Evolutionary conservation across 2,797 vertebrate genomes (phyloP), one percentile per base, ranked within the genome.

Genomic region (Lacerta viridis): DNA sequence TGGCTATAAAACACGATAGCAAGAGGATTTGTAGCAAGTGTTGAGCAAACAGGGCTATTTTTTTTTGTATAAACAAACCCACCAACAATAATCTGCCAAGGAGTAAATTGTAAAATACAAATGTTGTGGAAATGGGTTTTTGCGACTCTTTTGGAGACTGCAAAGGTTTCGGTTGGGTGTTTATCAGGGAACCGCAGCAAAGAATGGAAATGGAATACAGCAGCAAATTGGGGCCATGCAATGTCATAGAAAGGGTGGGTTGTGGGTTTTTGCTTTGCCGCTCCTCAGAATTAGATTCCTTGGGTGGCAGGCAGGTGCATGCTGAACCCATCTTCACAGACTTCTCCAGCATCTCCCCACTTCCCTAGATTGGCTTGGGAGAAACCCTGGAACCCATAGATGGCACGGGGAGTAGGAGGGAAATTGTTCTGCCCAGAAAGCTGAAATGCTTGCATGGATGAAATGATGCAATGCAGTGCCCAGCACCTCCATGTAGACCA

Each of bases 61-160:
- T 33, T 33, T 23, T 64, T 43, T 43, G 1, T 6, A 43, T 71
- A n/a, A n/a, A 71, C 10, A 72, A 20, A 5, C 29, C 17, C 29
- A 6, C 33, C 69, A 36, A 50, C 90, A 88, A 66, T 64, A 85
- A 46, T 20, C 68, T 77, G 29, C 75, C 84, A 79, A 33, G 69
- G 86, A 91, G 77, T 71, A 91, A 93, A 94, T 91, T 86, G 89
- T 90, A 82, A 90, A 90, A 93, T 85, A 78, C 1, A 86, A 85
- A 66, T 84, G 79, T 83, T 86, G 23, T 39, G 36, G 5, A 69
- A 88, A 33, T 13, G 7, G 6, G 85, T 36, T 25, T 55, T 9
- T 90, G 79, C 39, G 43, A 43, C 39, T 86, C 8, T 50, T 25
- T 68, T 9, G 7, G 41, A 68, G 36, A 23, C 20, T 64, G 61